A percentile compares a stretch with the other conserved stretches of the same genome.
Evolutionary conservation across 1,140 invertebrate species (phyloP).

Genomic region (Wiebesia pumilae): DNA sequence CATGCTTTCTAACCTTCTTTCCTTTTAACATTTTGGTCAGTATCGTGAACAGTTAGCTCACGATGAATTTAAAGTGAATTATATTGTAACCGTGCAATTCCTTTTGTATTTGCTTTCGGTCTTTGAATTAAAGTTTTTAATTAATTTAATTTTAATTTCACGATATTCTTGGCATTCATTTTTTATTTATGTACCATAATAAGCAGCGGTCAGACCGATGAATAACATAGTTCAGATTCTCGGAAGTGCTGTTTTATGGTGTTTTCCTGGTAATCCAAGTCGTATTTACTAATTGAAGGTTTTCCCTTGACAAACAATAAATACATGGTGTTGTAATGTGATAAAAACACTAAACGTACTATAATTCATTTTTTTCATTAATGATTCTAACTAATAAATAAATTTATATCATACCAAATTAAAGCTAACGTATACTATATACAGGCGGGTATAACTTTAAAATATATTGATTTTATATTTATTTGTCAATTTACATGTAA

Average conservation of each 20-base stretch:
- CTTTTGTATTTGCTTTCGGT: slow-evolving; percentile 8
- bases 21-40: background rate
- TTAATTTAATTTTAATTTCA: slow-evolving; percentile 44
- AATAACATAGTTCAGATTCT: background rate
- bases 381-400: background rate
- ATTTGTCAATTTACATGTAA: too few species aligned
- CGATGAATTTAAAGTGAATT: background rate
- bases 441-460: too few species aligned
- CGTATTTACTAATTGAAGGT: background rate
- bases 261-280: background rate
- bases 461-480: too few species aligned
- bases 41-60: too few species aligned
- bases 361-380: background rate
- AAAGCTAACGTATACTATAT: background rate
- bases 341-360: background rate
- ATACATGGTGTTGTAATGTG: background rate
- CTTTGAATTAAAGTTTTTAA: slow-evolving; percentile 6
- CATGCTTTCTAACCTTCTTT: background rate
- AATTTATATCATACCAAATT: too few species aligned
- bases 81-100: background rate
- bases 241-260: background rate
- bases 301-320: background rate
- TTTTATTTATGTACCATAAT: background rate
- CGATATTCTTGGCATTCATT: background rate
- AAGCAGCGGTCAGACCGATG: background rate